Evolutionary conservation across 2,888 invertebrate genomes (phyloP), one percentile per base, ranked within the genome.

Genomic region (Andrena bucephala): DNA sequence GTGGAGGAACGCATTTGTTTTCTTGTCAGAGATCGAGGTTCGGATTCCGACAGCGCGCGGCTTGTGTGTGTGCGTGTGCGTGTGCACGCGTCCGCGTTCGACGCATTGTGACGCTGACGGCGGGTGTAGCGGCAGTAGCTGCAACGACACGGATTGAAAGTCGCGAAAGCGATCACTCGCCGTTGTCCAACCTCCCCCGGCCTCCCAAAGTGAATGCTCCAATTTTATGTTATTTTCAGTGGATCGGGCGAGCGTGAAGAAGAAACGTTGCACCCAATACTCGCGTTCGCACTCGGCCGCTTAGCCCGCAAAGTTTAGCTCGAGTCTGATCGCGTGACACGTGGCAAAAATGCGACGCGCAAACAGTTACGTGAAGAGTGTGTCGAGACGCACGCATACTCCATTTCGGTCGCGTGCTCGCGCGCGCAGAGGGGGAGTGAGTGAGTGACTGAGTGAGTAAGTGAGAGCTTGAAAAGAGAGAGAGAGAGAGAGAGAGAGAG

Each of bases 281-380:
- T 42, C 42, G 42, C 42, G 42, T 42, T 42, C 42, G 4, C 42
- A 16, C 10, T 24, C 27, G 27, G 20, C 7, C 69, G 20, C 60
- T 67, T n/a, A 10, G 52, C 36, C 31, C 20, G 27, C 65, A n/a
- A 68, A 75, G 57, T 52, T 71, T 54, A 31, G 29, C 36, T 62
- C 31, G 63, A 68, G 52, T 65, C 59, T 20, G 69, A 81, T 75
- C 70, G 68, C 33, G 33, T 71, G 83, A 83, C 83, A 83, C 83
- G 83, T 83, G 83, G 83, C 83, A 83, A 82, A 83, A 83, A 82
- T 82, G 59, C 72, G 77, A 82, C 68, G 59, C 68, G 76, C 76
- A 33, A 42, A 59, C 13, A 71, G 74, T 62, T 68, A 80, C 75
- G 65, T 16, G 20, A 48, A 57, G 48, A 63, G 62, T 33, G 42